Percentiles rank a stretch among this genome's conserved stretches.
phyloP scores from a whole-genome alignment of 2,113 vertebrate species.

The Pongo abelii region DNA sequence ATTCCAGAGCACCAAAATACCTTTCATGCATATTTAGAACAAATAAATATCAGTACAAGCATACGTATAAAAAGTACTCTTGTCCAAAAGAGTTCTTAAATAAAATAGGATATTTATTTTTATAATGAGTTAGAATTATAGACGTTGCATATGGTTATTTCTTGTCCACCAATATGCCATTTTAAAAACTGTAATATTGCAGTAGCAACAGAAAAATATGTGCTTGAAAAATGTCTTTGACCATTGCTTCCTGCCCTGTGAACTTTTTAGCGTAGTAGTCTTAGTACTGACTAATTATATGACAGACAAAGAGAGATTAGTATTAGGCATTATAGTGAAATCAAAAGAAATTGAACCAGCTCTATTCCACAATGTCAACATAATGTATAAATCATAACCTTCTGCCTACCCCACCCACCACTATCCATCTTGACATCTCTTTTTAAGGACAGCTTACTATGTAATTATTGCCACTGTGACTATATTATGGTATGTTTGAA shows the following conservation, averaged over 20 bases:
- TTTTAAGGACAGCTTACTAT: slow-evolving; percentile 75
- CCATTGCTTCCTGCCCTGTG: slow-evolving; percentile 51
- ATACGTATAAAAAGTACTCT: background rate
- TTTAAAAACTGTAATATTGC: slow-evolving; percentile 12
- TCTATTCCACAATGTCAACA: slow-evolving; percentile 62
- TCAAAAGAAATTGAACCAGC: slow-evolving; percentile 69
- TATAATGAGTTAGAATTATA: slow-evolving; percentile 18
- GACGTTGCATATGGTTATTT: background rate
- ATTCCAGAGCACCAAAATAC: background rate
- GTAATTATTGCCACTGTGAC: slow-evolving; percentile 76
- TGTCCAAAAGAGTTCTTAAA: background rate
- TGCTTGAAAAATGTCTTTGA: slow-evolving; percentile 47
- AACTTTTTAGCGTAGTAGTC: slow-evolving; percentile 65
- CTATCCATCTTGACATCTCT: slow-evolving; percentile 69
- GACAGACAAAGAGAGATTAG: slow-evolving; percentile 42
- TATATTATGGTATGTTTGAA: slow-evolving; percentile 66
- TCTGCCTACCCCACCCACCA: slow-evolving; percentile 55
- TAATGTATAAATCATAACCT: slow-evolving; percentile 69
- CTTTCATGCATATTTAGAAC: background rate
- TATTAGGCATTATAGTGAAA: slow-evolving; percentile 66
- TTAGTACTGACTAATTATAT: slow-evolving; percentile 70
- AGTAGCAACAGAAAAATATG: slow-evolving; percentile 30
- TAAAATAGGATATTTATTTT: slow-evolving; percentile 8
- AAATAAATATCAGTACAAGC: background rate
- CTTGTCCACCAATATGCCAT: background rate